phyloP scores from a whole-genome alignment of 2,888 invertebrate genomes.

The Volucella inanis region DNA sequence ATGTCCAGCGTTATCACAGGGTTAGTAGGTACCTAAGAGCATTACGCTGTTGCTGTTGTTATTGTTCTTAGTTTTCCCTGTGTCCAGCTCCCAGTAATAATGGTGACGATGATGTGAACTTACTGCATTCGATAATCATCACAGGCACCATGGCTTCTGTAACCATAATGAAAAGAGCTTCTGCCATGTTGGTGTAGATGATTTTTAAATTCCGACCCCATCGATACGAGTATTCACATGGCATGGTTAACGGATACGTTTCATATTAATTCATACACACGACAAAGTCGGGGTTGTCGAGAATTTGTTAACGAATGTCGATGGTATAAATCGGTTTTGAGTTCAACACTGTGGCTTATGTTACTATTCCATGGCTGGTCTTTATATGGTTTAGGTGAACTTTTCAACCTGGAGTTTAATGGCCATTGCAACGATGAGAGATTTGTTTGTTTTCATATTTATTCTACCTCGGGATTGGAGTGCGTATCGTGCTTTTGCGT shows the following conservation, averaged over 20 bases:
- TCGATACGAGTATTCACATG: background rate
- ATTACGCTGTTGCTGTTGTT: too few species aligned
- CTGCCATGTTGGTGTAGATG: background rate
- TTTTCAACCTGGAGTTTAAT: background rate
- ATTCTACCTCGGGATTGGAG: background rate
- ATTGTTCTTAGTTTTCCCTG: too few species aligned
- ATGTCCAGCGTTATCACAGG: background rate
- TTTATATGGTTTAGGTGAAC: background rate
- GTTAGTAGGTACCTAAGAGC: too few species aligned
- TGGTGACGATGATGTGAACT: background rate
- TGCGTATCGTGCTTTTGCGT: too few species aligned
- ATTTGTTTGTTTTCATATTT: background rate
- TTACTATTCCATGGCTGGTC: background rate
- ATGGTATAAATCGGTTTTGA: background rate
- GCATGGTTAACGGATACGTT: background rate
- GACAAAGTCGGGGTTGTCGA: background rate
- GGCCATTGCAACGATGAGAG: background rate
- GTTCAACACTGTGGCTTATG: background rate
- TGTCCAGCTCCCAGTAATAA: background rate
- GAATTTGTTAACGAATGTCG: background rate
- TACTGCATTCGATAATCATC: background rate
- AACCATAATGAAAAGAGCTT: background rate
- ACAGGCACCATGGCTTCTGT: background rate
- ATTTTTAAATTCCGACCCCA: background rate
- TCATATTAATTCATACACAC: background rate